Base-by-base conservation (phyloP, 1,140 invertebrate genomes). In the Octopus bimaculoides region DNA sequence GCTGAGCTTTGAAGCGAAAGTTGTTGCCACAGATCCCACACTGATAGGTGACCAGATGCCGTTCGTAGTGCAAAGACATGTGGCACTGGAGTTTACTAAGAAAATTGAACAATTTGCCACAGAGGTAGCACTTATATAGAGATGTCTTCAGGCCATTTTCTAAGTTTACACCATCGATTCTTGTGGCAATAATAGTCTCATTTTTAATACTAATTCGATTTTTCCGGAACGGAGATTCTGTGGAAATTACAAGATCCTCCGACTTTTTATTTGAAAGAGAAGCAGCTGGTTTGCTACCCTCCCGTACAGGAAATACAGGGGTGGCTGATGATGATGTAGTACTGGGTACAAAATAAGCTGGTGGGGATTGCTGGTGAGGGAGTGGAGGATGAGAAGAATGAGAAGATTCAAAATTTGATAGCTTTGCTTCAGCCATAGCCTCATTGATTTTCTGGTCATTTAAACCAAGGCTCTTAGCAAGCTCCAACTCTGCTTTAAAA, bases 91-190 rank as follows among this genome's bases (percentile, higher is more conserved):
- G 83, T 75, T 87, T 84, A 17, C 86, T 83, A 20, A 91, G 81
- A 5, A 86, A 87, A 56, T 87, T 83, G 84, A 90, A 90, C 14
- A 90, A 85, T 77, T 89, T 88, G 14, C 87, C 85, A 83, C 91
- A 92, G 7, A 91, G 79, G 78, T 91, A 89, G 84, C 91, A 92
- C 83, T 91, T 91, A 81, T 90, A 92, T 5, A 91, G 84, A 17
- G 89, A 87, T 56, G 87, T 85, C 56, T 88, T 85, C 77, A 89
- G 87, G 7, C 90, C 89, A 2, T 86, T 89, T 6, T 82, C 81
- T 9, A 87, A 81, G 82, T 91, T 88, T 5, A 90, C 69, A 0
- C 90, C 91, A 82, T 91, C 89, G 9, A 92, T 78, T 61, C 89
- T 81, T 4, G 89, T 88, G 3, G 90, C 86, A 41, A 92, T 66